Evolutionary conservation across 2,797 vertebrate genomes (phyloP).

Genomic region (Ctenopoma kingsleyae): DNA sequence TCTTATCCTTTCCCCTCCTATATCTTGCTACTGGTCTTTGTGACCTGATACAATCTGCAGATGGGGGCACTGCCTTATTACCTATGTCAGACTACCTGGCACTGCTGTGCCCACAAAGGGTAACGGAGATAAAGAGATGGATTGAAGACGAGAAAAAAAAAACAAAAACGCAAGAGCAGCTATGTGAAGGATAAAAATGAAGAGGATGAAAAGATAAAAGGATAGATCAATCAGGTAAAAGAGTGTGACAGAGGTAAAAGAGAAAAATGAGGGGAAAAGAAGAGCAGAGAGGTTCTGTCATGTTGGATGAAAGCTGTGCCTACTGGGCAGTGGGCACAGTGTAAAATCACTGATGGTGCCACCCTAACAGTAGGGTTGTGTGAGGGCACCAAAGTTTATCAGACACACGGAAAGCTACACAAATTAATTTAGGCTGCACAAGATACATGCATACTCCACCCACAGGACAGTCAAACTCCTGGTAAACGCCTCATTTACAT

Average conservation of each 20-base stretch:
- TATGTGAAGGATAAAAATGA: conserved; percentile 50
- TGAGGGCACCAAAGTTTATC: conserved; percentile 68
- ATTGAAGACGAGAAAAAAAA: conserved; percentile 32
- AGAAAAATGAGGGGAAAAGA: conserved; percentile 35
- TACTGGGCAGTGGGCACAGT: conserved; percentile 69
- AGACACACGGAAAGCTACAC: conserved; percentile 23
- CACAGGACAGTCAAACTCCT: background rate
- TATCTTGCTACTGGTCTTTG: conserved; percentile 23
- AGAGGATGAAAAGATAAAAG: conserved; percentile 63
- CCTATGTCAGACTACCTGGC: conserved; percentile 43
- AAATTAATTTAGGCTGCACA: conserved; percentile 22
- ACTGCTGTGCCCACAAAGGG: conserved; percentile 56
- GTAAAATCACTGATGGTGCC: conserved; percentile 67
- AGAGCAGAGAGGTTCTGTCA: conserved; percentile 65
- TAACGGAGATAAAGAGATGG: conserved; percentile 41
- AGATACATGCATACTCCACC: background rate
- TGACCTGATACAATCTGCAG: conserved; percentile 49
- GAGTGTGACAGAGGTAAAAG: conserved; percentile 53
- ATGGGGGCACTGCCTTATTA: conserved; percentile 45
- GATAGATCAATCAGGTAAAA: conserved; percentile 59
- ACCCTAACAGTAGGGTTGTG: conserved; percentile 67
- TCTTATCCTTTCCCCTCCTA: conserved; percentile 12
- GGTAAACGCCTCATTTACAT: background rate
- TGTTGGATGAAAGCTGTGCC: conserved; percentile 77
- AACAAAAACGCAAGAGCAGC: conserved; percentile 50